Percentiles rank a stretch among this genome's conserved stretches.
phyloP scores from a whole-genome alignment of 2,888 invertebrate species.

The Spilarctia lutea region DNA sequence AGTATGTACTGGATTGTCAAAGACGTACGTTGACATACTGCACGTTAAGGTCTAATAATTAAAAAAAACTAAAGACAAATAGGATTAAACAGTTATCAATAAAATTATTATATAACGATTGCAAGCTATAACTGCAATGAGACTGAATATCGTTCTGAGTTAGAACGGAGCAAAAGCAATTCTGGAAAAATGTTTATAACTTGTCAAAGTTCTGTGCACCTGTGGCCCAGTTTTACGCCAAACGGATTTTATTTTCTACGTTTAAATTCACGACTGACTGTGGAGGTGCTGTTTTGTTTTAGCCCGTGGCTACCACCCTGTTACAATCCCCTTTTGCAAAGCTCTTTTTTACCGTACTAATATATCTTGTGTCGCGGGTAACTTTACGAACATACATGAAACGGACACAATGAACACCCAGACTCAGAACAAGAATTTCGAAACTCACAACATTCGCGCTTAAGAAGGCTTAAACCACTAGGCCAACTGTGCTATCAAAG shows the following conservation, averaged over 20 bases:
- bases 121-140: background rate
- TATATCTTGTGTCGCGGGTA: too few species aligned
- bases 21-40: too few species aligned
- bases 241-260: background rate
- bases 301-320: background rate
- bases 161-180: background rate
- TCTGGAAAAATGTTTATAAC: background rate
- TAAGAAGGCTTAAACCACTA: too few species aligned
- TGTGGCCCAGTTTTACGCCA: background rate
- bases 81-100: background rate
- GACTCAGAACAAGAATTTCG: too few species aligned
- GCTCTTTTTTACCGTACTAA: background rate
- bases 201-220: background rate
- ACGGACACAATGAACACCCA: too few species aligned
- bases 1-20: too few species aligned
- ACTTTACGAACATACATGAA: too few species aligned
- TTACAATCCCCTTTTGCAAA: background rate
- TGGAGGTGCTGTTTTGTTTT: background rate
- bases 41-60: too few species aligned
- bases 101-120: background rate
- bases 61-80: background rate
- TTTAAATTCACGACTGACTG: background rate
- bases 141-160: background rate
- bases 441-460: too few species aligned
- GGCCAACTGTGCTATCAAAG: too few species aligned